Conservation (phyloP, 2,113 vertebrate genomes). For the Acrocephalus kingi region DNA sequence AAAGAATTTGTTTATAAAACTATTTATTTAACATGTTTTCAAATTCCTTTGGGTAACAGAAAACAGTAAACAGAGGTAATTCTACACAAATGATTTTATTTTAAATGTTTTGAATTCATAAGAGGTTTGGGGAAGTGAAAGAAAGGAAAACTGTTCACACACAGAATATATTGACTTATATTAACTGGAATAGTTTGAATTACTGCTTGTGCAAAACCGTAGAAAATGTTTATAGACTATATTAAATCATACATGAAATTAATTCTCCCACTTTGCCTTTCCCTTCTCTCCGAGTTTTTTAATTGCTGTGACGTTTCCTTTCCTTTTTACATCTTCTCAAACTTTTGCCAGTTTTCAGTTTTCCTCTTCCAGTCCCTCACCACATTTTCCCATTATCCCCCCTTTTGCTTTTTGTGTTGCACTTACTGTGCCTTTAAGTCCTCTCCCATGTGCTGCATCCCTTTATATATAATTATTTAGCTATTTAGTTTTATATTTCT, state of each 20-base stretch:
- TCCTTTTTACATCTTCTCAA: not conserved
- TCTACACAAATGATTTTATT: not conserved
- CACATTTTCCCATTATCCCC: not conserved
- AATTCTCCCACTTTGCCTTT: not conserved
- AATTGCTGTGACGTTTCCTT: not conserved
- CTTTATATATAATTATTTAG: not conserved
- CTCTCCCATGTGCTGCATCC: not conserved
- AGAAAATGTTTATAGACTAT: not conserved
- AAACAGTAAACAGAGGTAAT: not conserved
- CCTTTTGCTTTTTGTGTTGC: not conserved
- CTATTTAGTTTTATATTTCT: not conserved
- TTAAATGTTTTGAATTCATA: not conserved
- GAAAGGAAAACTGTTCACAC: not conserved
- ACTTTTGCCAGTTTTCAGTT: not conserved
- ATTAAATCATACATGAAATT: not conserved
- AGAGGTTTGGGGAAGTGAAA: not conserved
- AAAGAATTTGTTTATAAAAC: not conserved
- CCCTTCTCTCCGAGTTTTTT: not conserved
- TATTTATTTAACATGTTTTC: not conserved
- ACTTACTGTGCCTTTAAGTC: not conserved
- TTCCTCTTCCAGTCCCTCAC: not conserved
- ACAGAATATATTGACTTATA: not conserved
- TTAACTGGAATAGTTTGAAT: not conserved
- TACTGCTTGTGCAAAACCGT: not conserved
- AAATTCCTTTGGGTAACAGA: not conserved